Evolutionary conservation across 2,797 vertebrate species (phyloP).

Genomic region (Holocentrus rufus): DNA sequence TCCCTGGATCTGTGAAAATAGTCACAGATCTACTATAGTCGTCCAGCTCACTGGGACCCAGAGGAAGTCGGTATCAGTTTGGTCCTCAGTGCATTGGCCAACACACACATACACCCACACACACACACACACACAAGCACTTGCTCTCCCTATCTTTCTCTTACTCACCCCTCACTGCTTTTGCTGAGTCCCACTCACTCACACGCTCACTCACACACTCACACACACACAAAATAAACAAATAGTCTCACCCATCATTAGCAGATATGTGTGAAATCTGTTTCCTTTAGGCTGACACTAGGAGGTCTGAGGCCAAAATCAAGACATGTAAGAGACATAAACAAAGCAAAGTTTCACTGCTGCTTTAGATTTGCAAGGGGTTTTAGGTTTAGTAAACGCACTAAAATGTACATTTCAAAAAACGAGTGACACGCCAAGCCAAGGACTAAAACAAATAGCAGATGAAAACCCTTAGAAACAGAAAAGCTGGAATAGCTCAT

Average conservation of each 20-base stretch:
- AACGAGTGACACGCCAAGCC: constrained; percentile 11
- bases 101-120: constrained; percentile 29
- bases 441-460: constrained; percentile 58
- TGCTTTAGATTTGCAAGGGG: constrained; percentile 58
- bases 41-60: constrained; percentile 13
- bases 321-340: constrained; percentile 38
- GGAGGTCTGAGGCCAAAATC: constrained; percentile 41
- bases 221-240: constrained; percentile 64
- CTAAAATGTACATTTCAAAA: constrained; percentile 43
- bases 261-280: constrained; percentile 71
- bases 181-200: not conserved
- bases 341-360: constrained; percentile 44
- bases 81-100: constrained; percentile 24
- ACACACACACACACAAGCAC: constrained; percentile 19
- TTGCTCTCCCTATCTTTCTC: not conserved
- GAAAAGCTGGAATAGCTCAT: constrained; percentile 65
- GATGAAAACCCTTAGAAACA: constrained; percentile 71
- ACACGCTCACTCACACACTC: constrained; percentile 16
- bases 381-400: not conserved
- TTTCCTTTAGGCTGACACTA: constrained; percentile 53
- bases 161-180: not conserved
- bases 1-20: constrained; percentile 46
- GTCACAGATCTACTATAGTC: constrained; percentile 42
- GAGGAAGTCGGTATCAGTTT: constrained; percentile 17
- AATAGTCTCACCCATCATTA: constrained; percentile 58